Evolutionary conservation across 92 coral and sea anemone genomes (phyloP), one percentile per base, ranked within the genome.

Genomic region (Ricordea florida): DNA sequence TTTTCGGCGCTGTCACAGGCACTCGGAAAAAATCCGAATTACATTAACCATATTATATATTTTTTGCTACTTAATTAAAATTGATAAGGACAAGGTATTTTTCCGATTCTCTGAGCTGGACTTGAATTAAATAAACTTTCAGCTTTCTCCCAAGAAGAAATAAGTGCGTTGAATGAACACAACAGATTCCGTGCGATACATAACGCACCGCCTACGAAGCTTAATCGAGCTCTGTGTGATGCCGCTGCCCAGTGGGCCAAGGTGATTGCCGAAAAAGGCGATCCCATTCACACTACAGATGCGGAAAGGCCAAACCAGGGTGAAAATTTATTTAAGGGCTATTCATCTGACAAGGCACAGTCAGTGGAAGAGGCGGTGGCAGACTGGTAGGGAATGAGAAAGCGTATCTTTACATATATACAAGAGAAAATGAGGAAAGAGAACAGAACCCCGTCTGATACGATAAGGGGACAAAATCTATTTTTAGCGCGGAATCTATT

Each of bases 241-340:
- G 82, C 87, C 35, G 96, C 98, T 15, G 77, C 83, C 24, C 71
- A 46, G 5, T 93, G 91, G 60, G 98, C 96, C 22, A 69, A 88
- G 22, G 42, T 79, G 34, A 57, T 93, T 17, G 89, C 96, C 6
- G 72, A 62, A 10, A 74, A 30, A 8, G 96, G 98, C 10, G 33
- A 63, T 23, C 72, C 87, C 5, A 28, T 43, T 38, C 98, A 93
- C 59, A 83, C 98, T 2, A 41, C 59, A 5, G 28, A 29, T 0
- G 23, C 77, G 6, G 82, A 77, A 45, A 45, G 87, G 48, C 62
- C 81, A 3, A 75, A 46, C 4, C 85, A 85, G 38, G 98, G 98
- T 7, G 98, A 93, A 38, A 93, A 88, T 29, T 58, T 93, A 57
- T 93, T 92, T 17, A 88, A 83, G 86, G 92, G 85, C 18, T 93